Evolutionary conservation across 1,140 invertebrate genomes (phyloP).

Genomic region (Chymomyza costata): DNA sequence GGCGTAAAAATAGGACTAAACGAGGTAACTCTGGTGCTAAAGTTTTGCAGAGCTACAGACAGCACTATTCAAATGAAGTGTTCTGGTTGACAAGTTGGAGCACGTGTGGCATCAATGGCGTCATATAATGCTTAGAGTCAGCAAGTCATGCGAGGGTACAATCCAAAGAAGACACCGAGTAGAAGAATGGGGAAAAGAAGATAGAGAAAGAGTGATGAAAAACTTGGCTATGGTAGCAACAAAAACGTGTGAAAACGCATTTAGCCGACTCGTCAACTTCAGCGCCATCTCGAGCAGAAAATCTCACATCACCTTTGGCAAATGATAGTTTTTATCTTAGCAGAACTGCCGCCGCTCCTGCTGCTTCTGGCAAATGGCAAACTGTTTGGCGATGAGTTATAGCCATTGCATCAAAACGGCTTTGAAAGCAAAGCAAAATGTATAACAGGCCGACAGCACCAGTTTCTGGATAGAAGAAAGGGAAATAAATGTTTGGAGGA

Average conservation of each 20-base stretch:
- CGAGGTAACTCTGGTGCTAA: too few relatives aligned
- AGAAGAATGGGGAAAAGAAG: too few relatives aligned
- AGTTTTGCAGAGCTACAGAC: too few relatives aligned
- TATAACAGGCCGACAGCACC: conserved; percentile 16
- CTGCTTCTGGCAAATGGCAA: conserved; percentile 20
- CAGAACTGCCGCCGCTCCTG: too few relatives aligned
- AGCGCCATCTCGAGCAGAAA: conserved; percentile 15
- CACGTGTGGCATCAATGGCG: conserved; percentile 55
- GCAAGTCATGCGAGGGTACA: background rate
- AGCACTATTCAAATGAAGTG: conserved; percentile 55
- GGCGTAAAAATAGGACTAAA: too few relatives aligned
- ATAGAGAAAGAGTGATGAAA: too few relatives aligned
- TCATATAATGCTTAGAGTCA: conserved; percentile 30
- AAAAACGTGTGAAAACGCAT: conserved; percentile 68
- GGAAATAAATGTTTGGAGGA: conserved; percentile 11
- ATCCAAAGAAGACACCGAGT: too few relatives aligned
- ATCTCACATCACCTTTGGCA: conserved; percentile 59
- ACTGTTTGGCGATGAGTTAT: conserved; percentile 63
- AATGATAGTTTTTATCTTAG: conserved; percentile 68
- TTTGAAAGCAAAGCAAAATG: conserved; percentile 33
- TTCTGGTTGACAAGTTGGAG: conserved; percentile 43
- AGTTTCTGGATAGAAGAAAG: conserved; percentile 12
- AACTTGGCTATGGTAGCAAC: conserved; percentile 17
- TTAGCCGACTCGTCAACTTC: conserved; percentile 39
- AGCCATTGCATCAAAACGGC: conserved; percentile 64